Base-by-base conservation (phyloP, 1,140 invertebrate genomes). In the Plodia interpunctella region DNA sequence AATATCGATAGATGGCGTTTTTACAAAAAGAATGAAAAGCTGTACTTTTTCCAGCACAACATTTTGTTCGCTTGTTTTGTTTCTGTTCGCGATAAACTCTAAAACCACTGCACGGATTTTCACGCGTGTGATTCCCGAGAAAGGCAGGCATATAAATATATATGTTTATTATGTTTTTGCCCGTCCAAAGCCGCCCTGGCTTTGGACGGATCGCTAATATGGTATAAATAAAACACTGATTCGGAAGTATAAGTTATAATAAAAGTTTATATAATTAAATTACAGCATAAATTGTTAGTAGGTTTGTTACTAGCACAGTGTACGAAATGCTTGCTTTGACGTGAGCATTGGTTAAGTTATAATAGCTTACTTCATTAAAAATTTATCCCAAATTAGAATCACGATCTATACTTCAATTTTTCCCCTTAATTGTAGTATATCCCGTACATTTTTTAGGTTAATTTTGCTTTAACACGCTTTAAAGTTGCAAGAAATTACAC, bases 181-280 rank as follows among this genome's bases (percentile, higher is more conserved):
- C n/a, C n/a, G n/a, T n/a, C n/a, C n/a, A n/a, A n/a, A n/a, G n/a
- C n/a, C n/a, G n/a, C n/a, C n/a, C n/a, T n/a, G n/a, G n/a, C n/a
- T n/a, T n/a, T n/a, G n/a, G n/a, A n/a, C n/a, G n/a, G n/a, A n/a
- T n/a, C n/a, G n/a, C 21, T 25, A 25, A 6, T 32, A 9, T 32
- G 6, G 10, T 9, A 32, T 21, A 19, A 19, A 51, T 21, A 20
- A 51, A 51, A 20, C 18, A 51, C 20, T 51, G 0, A 51, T 51
- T 51, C 20, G 81, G 86, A 84, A 86, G 83, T 88, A 88, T 84
- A 83, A 82, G 80, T 83, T 85, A 78, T 87, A 86, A 80, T 87
- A 88, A 88, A 88, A 87, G 72, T 84, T 83, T 74, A 85, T 87
- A 87, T 83, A 84, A 78, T 79, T 83, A 84, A 84, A 84, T 87